phyloP scores from a whole-genome alignment of 1,140 invertebrate species.

The Drosophila watanabei region DNA sequence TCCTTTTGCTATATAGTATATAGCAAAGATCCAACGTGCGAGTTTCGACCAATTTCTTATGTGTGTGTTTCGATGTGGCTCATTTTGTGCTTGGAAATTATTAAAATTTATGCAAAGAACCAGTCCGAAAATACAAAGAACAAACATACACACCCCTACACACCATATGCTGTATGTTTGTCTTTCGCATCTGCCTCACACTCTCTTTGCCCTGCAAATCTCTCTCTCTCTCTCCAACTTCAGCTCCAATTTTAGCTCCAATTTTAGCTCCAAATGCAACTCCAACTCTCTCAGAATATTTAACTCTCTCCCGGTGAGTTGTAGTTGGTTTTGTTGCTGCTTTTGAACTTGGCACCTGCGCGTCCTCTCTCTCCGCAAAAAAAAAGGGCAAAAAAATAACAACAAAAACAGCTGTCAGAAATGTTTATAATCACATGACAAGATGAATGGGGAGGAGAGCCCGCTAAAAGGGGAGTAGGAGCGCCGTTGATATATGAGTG shows the following conservation, averaged over 20 bases:
- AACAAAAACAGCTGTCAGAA: conserved; percentile 65
- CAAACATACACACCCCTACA: conserved; percentile 4
- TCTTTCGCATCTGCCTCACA: neutral
- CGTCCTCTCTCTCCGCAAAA: conserved; percentile 13
- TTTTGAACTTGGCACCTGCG: conserved; percentile 58
- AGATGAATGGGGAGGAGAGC: neutral
- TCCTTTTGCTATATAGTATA: conserved; percentile 3
- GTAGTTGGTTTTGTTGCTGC: conserved; percentile 20
- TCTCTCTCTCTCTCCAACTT: neutral
- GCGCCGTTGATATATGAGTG: conserved; percentile 27
- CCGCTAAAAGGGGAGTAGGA: no score
- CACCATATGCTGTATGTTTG: conserved; percentile 7
- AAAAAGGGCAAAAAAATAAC: conserved; percentile 31
- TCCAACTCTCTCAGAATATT: neutral
- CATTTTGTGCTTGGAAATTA: conserved; percentile 37
- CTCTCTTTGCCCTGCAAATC: conserved; percentile 3
- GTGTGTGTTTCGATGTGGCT: conserved; percentile 14
- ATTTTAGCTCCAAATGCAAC: conserved; percentile 6
- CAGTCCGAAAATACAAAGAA: conserved; percentile 25
- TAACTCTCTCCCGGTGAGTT: conserved; percentile 10
- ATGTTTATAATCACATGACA: conserved; percentile 59
- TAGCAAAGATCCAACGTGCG: conserved; percentile 10
- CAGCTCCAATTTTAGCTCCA: neutral
- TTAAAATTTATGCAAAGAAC: conserved; percentile 60
- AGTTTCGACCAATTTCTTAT: conserved; percentile 2